Conservation (phyloP, 2,797 vertebrate species). For the Podargus strigoides region DNA sequence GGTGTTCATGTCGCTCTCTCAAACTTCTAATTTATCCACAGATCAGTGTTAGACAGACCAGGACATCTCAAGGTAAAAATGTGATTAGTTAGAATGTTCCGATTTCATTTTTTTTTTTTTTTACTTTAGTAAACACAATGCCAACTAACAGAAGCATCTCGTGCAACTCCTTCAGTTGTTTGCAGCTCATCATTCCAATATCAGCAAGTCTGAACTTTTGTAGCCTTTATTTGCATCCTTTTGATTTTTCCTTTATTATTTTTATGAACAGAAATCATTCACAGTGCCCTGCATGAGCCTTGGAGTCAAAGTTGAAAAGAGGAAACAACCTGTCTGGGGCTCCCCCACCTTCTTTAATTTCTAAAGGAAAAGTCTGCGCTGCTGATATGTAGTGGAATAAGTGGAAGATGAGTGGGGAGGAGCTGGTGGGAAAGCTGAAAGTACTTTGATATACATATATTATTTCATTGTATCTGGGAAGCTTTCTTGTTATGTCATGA, state of each 20-base stretch:
- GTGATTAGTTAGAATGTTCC: background rate
- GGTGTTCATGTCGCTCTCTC: background rate
- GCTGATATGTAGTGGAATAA: background rate
- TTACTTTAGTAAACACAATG: background rate
- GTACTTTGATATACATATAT: background rate
- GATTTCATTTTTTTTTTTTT: background rate
- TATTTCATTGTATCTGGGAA: background rate
- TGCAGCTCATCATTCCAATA: background rate
- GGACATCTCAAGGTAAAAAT: background rate
- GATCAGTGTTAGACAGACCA: background rate
- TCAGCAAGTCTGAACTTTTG: background rate
- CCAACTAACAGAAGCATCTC: background rate
- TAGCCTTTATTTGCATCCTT: background rate
- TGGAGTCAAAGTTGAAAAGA: background rate
- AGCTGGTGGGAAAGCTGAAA: background rate
- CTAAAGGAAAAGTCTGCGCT: background rate
- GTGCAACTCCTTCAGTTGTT: background rate
- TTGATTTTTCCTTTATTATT: background rate
- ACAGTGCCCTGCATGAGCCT: background rate
- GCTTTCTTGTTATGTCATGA: background rate
- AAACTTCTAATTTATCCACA: background rate
- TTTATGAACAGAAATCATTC: background rate
- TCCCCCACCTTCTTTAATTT: rapidly evolving
- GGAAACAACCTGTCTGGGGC: background rate
- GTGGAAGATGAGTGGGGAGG: background rate